Conservation (phyloP, 2,888 invertebrate species). For the Lysandra coridon region DNA sequence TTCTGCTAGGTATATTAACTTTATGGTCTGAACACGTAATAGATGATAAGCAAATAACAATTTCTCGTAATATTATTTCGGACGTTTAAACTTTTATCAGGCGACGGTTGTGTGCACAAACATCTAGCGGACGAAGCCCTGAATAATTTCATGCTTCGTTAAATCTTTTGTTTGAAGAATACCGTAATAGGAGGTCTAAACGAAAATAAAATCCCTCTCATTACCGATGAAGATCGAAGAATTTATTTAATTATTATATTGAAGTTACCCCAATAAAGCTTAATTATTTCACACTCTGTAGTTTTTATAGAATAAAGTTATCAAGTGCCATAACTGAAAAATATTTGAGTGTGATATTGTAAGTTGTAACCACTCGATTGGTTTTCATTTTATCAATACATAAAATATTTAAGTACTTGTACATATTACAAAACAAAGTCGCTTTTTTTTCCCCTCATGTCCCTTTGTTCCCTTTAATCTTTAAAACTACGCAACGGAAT, state of each 20-base stretch:
- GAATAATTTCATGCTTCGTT: slow-evolving; percentile 74
- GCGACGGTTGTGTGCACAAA: slow-evolving; percentile 71
- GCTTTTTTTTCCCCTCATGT: too few species aligned
- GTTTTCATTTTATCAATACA: too few species aligned
- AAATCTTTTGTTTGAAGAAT: slow-evolving; percentile 60
- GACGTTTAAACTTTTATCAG: slow-evolving; percentile 55
- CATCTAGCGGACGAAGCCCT: slow-evolving; percentile 59
- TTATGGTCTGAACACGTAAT: background rate
- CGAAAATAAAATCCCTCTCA: background rate
- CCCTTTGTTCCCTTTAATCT: too few species aligned
- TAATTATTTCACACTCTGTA: background rate
- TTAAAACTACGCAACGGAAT: too few species aligned
- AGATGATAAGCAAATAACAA: slow-evolving; percentile 2
- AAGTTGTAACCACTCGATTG: too few species aligned
- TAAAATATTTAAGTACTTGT: too few species aligned
- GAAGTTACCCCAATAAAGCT: background rate
- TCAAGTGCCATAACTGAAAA: too few species aligned
- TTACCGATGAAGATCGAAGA: background rate
- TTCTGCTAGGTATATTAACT: too few species aligned
- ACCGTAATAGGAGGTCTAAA: slow-evolving; percentile 52
- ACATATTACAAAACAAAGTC: too few species aligned
- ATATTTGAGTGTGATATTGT: background rate
- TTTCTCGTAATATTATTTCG: slow-evolving; percentile 4
- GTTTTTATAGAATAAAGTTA: too few species aligned
- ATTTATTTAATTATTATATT: background rate